A percentile compares a stretch with the other conserved stretches of the same genome.
Evolutionary conservation across 2,888 invertebrate genomes (phyloP).

Genomic region (Ochropleura plecta): DNA sequence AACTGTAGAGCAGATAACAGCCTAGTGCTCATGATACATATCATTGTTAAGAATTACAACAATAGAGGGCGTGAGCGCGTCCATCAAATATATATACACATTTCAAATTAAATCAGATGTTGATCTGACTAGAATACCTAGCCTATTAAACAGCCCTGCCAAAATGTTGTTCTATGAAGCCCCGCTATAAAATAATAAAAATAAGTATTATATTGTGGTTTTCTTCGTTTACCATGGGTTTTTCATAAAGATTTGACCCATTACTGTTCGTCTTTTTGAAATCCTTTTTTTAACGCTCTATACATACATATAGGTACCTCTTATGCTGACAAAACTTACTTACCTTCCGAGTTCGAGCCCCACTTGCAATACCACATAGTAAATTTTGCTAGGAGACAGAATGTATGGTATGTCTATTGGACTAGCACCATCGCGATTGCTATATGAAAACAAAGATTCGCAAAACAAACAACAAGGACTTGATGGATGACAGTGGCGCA

Average conservation of each 20-base stretch:
- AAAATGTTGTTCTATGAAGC: background rate
- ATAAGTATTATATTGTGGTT: too few relatives aligned
- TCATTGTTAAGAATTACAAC: slow-evolving; percentile 4
- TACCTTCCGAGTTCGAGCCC: background rate
- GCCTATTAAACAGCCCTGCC: too few relatives aligned
- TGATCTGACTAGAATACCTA: background rate
- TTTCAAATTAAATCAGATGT: background rate
- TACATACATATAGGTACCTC: background rate
- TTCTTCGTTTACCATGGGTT: background rate
- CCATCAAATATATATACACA: slow-evolving; percentile 4
- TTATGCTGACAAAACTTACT: background rate
- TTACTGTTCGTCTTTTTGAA: background rate
- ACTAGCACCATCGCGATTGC: slow-evolving; percentile 26
- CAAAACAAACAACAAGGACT: slow-evolving; percentile 68
- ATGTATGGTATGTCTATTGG: slow-evolving; percentile 4
- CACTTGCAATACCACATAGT: background rate
- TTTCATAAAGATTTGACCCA: background rate
- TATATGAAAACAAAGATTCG: slow-evolving; percentile 60
- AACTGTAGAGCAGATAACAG: slow-evolving; percentile 10
- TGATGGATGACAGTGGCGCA: slow-evolving; percentile 73
- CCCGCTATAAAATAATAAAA: background rate
- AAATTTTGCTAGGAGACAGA: slow-evolving; percentile 12
- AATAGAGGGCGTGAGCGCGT: slow-evolving; percentile 29
- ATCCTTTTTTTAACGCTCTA: background rate
- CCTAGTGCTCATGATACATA: background rate